Evolutionary conservation across 2,797 vertebrate genomes (phyloP), one percentile per base, ranked within the genome.

Genomic region (Yasuhikotakia modesta): DNA sequence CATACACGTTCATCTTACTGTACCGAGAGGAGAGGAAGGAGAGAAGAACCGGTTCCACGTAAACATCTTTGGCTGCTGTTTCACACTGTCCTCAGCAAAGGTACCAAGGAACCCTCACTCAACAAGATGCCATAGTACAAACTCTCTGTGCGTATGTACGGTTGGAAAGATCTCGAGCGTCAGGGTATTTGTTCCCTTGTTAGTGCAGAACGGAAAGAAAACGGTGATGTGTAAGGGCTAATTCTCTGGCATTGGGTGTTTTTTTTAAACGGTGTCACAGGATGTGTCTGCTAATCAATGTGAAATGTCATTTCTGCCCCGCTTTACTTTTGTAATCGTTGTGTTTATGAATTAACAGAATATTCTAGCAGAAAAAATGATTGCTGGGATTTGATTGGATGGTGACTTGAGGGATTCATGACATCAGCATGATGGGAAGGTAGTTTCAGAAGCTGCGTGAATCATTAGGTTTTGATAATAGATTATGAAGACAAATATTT

Each of bases 211-310:
- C 52, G 17, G 74, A 68, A 69, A 48, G 58, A 71, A 55, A 17
- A 43, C 46, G 64, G 58, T 35, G 64, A 46, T 65, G 76, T 71
- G 76, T 64, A 78, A 78, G 76, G 27, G 76, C 76, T 78, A 65
- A 46, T 78, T 78, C 35, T 71, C 67, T 78, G 76, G 76, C 68
- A 19, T 53, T 65, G 43, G 48, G 19, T 75, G 73, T 55, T 63
- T 24, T 16, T 16, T 35, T 14, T n/a, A 24, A 43, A 77, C 70
- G 60, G 52, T 8, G 16, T 21, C 45, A 53, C 53, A 22, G 74
- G 60, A 70, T 0, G 13, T 77, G 22, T 65, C 68, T 55, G 68
- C 58, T 65, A 57, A 13, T 70, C 67, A 30, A 78, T 30, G 50
- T 71, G 48, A 71, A 71, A 65, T n/a, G 46, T 24, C 35, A 45